These are phyloP conservation scores for Lagocephalus sceleratus DNA, from an alignment of 2,797 vertebrate genomes.

Conservation along the genomic window DNA sequence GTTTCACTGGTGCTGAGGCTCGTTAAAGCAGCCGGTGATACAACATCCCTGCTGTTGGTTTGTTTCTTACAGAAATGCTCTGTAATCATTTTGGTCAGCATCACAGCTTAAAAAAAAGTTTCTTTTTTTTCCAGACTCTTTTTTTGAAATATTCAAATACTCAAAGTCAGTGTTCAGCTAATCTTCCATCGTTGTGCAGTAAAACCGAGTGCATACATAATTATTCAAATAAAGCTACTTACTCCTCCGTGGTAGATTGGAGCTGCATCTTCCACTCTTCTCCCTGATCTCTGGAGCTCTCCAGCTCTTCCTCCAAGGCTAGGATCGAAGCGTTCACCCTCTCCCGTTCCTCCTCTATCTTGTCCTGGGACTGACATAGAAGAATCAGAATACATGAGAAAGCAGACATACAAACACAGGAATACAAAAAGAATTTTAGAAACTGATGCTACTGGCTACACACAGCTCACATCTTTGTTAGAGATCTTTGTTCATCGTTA, in stretches of 20 bases:
- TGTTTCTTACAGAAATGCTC: background rate
- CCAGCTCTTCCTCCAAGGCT: constrained; percentile 84
- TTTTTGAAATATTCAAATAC: no score
- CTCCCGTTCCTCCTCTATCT: constrained; percentile 85
- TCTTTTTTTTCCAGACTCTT: no score
- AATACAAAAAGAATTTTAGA: background rate
- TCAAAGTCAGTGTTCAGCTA: background rate
- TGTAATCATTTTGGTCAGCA: constrained; percentile 1
- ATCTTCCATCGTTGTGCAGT: background rate
- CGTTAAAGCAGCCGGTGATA: background rate
- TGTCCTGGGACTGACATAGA: constrained; percentile 80
- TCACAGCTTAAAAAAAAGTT: background rate
- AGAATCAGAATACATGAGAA: background rate
- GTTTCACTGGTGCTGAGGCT: background rate
- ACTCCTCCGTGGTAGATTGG: constrained; percentile 83
- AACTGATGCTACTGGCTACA: no score
- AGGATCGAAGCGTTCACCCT: constrained; percentile 81
- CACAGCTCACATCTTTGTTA: no score
- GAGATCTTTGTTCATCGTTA: background rate
- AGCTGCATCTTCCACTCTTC: constrained; percentile 82
- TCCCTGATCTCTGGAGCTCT: constrained; percentile 78
- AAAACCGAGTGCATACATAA: background rate
- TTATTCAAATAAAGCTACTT: constrained; percentile 38
- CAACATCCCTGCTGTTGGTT: background rate
- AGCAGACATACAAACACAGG: background rate